Conservation (phyloP, 2,113 vertebrate genomes). For the Manacus vitellinus region DNA sequence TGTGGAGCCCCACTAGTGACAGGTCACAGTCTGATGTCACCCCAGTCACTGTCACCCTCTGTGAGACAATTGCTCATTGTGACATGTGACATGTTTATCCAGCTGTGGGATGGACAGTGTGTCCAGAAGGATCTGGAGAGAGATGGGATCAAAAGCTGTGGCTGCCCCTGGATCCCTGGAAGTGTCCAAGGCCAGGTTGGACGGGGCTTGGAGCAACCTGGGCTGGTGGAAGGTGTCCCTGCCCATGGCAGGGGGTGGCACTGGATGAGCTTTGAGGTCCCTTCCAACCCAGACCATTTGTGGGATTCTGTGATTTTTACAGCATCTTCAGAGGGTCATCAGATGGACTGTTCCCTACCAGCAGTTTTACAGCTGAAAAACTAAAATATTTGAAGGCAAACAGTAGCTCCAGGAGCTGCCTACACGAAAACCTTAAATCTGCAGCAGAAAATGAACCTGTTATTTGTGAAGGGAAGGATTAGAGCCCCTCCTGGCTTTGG, state of each 20-base stretch:
- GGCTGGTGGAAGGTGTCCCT: neutral
- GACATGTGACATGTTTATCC: no score
- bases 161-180: neutral
- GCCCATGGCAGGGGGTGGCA: neutral
- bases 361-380: neutral
- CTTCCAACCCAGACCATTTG: neutral
- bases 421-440: neutral
- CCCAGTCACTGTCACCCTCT: no score
- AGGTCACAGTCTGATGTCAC: no score
- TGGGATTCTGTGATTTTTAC: neutral
- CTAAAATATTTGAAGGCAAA: neutral
- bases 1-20: no score
- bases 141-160: neutral
- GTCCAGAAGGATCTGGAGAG: no score
- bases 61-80: no score
- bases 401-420: neutral
- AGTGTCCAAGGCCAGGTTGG: neutral
- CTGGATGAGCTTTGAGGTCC: rapidly evolving
- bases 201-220: rapidly evolving
- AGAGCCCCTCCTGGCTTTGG: neutral
- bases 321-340: neutral
- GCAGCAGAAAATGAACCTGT: neutral
- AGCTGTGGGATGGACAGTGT: no score
- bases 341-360: neutral
- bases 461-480: neutral